These are phyloP conservation scores for Cheilinus undulatus DNA, from an alignment of 2,113 vertebrate genomes.

Conservation along the genomic window DNA sequence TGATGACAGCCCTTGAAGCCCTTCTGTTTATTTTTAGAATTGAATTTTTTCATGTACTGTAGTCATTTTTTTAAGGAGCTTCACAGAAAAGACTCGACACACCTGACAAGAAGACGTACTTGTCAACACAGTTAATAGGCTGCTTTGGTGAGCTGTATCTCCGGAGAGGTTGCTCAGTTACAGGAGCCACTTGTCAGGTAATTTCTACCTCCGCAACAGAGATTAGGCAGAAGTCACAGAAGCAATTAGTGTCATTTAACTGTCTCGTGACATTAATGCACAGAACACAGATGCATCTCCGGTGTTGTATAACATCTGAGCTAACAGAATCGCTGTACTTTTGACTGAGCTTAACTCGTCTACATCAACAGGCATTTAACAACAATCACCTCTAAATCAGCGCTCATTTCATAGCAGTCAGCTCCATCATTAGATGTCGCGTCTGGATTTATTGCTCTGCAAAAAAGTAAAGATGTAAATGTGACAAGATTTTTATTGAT, in stretches of 20 bases:
- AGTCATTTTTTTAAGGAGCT: conserved; percentile 55
- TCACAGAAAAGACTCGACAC: conserved; percentile 51
- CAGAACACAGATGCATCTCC: conserved; percentile 30
- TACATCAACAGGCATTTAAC: conserved; percentile 17
- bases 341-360: conserved; percentile 41
- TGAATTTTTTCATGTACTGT: conserved; percentile 25
- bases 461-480: conserved; percentile 18
- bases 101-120: conserved; percentile 60
- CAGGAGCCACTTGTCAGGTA: conserved; percentile 67
- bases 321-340: conserved; percentile 49
- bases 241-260: conserved; percentile 73
- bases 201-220: conserved; percentile 62
- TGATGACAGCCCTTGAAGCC: conserved; percentile 55
- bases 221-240: conserved; percentile 64
- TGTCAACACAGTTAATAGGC: conserved; percentile 64
- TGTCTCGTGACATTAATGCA: conserved; percentile 54
- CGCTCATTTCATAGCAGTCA: conserved; percentile 19
- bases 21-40: conserved; percentile 72
- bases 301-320: conserved; percentile 51
- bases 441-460: conserved; percentile 14
- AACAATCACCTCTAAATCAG: conserved; percentile 44
- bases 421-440: not conserved
- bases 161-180: conserved; percentile 55
- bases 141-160: conserved; percentile 51
- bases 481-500: conserved; percentile 8